phyloP scores from a whole-genome alignment of 1,140 invertebrate genomes.

The Cotesia chilonis region DNA sequence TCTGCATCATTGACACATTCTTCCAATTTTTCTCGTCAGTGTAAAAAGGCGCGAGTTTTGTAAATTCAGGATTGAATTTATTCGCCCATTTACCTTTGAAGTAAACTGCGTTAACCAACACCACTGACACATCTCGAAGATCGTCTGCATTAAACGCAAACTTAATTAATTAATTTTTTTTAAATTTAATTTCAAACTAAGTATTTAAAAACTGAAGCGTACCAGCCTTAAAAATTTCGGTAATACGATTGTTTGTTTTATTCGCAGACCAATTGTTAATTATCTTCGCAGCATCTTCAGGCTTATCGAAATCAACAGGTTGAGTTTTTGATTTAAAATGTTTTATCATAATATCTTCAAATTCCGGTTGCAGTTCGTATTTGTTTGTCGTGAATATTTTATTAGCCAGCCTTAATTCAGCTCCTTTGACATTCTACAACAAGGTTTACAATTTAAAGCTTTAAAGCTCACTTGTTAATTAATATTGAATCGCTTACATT shows the following conservation, averaged over 20 bases:
- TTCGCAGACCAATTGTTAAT: slow-evolving; percentile 13
- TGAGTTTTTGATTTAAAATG: slow-evolving; percentile 4
- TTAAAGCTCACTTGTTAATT: neutral
- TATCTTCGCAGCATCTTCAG: neutral
- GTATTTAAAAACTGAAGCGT: neutral
- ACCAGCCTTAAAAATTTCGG: slow-evolving; percentile 7
- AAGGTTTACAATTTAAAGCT: neutral
- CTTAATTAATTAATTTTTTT: neutral
- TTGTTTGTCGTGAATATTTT: neutral
- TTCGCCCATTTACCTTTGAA: slow-evolving; percentile 81
- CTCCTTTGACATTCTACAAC: slow-evolving; percentile 40
- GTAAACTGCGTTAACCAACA: slow-evolving; percentile 78
- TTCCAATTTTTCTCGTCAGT: slow-evolving; percentile 51
- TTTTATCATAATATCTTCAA: slow-evolving; percentile 1
- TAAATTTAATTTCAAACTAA: neutral
- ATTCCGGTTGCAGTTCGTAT: neutral
- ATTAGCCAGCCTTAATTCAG: neutral
- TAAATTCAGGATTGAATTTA: slow-evolving; percentile 71
- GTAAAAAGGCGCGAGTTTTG: slow-evolving; percentile 67
- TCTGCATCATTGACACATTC: slow-evolving; percentile 71
- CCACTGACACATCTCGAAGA: slow-evolving; percentile 65
- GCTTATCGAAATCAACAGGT: neutral
- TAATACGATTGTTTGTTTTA: slow-evolving; percentile 11
- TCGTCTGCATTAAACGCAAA: slow-evolving; percentile 17
- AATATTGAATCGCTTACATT: slow-evolving; percentile 23